Conservation (phyloP, 2,888 invertebrate species). For the Eupithecia dodoneata region DNA sequence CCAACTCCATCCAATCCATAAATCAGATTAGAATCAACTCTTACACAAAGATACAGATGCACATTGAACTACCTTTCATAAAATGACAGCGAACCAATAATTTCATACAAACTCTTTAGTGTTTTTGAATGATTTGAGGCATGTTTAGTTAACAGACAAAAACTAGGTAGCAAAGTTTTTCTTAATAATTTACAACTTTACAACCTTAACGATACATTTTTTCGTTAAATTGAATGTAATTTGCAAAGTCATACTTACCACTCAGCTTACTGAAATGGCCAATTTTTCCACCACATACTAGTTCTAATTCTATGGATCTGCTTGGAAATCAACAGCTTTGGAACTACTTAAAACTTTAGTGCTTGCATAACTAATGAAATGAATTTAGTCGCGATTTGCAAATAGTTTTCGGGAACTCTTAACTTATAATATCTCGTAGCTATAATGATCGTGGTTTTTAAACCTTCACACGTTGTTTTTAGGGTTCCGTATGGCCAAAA, state of each 20-base stretch:
- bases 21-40: too few species aligned
- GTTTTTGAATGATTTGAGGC: not conserved
- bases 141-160: not conserved
- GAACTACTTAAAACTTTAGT: not conserved
- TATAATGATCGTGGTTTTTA: not conserved
- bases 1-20: too few species aligned
- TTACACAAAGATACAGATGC: too few species aligned
- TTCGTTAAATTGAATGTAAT: not conserved
- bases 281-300: constrained; percentile 40
- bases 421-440: not conserved
- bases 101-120: not conserved
- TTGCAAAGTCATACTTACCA: constrained; percentile 19
- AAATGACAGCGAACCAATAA: not conserved
- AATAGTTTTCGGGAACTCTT: not conserved
- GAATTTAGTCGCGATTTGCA: not conserved
- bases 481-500: too few species aligned
- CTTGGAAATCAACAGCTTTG: constrained; percentile 3
- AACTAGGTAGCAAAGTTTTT: too few species aligned
- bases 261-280: constrained; percentile 46
- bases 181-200: too few species aligned
- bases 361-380: not conserved
- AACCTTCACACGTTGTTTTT: too few species aligned
- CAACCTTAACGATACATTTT: not conserved
- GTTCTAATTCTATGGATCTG: constrained; percentile 17
- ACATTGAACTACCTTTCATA: not conserved